Base-by-base conservation (phyloP, 2,888 invertebrate species). In the Agelastica alni region DNA sequence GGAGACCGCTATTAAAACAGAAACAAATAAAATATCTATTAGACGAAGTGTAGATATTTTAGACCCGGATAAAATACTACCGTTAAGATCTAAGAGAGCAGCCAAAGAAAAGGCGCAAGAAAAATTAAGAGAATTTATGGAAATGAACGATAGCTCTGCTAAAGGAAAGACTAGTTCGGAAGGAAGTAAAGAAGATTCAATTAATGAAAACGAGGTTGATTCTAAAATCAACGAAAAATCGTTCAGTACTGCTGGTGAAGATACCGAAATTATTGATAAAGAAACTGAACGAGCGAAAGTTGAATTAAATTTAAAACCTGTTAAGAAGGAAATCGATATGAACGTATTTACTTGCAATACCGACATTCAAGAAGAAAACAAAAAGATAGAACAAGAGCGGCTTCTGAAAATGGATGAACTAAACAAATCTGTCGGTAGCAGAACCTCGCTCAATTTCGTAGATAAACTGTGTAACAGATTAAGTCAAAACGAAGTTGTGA, bases 321-420 rank as follows among this genome's bases (percentile, higher is more conserved):
- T 57, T 7, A 60, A 59, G 51, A 57, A 56, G n/a, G 57, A 56
- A 51, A 44, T 67, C 1, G 67, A 70, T 16, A 57, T 66, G 57
- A 72, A 69, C 13, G 71, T 71, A 0, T 74, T 74, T 44, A 73
- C 72, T 12, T 71, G 69, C 43, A 64, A 67, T 20, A 67, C 69
- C 1, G 79, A 79, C 41, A 56, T 78, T 4, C 73, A 77, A 32
- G 78, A 78, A 32, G 80, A 80, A 30, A 68, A 73, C 32, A 71
- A 74, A 3, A 77, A 77, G 54, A 79, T 81, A 45, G 78, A 80
- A 56, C 70, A 77, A 30, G 78, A 80, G 57, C 73, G 81, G 1
- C 72, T 78, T 41, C 75, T 77, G 48, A 79, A 75, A 54, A 81
- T 81, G 81, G 76, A 79, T 32, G 80, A 81, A 59, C 73, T 81